Percentiles rank a stretch among this genome's conserved stretches.
Evolutionary conservation across 2,113 vertebrate species (phyloP).

Genomic region (Peromyscus californicus): DNA sequence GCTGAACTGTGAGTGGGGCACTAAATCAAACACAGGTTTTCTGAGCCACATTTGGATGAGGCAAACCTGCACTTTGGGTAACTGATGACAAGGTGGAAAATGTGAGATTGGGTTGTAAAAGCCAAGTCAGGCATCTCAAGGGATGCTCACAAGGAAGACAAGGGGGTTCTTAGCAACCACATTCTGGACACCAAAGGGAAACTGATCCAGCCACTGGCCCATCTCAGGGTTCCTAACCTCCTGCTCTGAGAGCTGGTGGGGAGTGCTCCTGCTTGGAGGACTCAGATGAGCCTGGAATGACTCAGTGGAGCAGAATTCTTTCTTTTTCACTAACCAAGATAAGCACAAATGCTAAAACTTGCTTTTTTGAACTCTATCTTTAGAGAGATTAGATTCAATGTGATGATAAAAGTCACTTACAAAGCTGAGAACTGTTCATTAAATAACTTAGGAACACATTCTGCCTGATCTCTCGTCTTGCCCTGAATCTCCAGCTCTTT

Average conservation of each 20-base stretch:
- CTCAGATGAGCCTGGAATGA: neutral
- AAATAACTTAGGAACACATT: neutral
- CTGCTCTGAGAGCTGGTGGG: too few relatives aligned
- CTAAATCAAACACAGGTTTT: conserved; percentile 30
- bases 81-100: conserved; percentile 6
- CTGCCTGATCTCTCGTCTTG: neutral
- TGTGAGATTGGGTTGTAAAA: neutral
- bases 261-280: neutral
- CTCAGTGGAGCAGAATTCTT: neutral
- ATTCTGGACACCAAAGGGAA: neutral
- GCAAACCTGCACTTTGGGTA: neutral
- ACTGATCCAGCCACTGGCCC: accelerated
- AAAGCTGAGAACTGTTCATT: neutral
- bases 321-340: neutral
- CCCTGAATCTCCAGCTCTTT: neutral
- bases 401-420: neutral
- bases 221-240: neutral
- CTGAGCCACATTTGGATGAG: neutral
- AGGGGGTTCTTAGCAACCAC: neutral
- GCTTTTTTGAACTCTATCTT: neutral
- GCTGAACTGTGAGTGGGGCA: neutral
- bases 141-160: neutral
- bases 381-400: neutral
- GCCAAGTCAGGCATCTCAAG: neutral
- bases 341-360: neutral